Percentiles rank a stretch among this genome's conserved stretches.
These are phyloP conservation scores for Sipha flava DNA, from an alignment of 1,140 invertebrate species.

Conservation along the genomic window DNA sequence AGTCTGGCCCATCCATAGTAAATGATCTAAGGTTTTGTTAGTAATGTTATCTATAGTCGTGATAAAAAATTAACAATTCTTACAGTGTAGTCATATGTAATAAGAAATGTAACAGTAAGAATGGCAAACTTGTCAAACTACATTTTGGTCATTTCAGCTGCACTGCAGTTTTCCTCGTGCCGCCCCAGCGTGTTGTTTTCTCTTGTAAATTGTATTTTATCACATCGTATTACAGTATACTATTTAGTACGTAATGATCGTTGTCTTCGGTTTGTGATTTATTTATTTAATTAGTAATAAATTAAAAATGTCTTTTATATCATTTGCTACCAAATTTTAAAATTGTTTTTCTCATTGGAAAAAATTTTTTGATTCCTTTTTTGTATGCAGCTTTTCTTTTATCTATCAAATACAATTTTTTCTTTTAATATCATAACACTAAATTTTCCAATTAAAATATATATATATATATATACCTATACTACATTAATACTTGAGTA, in stretches of 20 bases:
- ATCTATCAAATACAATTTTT: neutral
- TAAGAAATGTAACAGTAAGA: no score
- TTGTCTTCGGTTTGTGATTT: neutral
- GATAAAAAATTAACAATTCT: no score
- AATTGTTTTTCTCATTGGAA: neutral
- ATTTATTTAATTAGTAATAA: neutral
- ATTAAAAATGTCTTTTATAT: neutral
- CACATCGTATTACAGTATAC: neutral
- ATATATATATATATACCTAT: no score
- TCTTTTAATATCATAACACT: neutral
- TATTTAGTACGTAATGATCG: neutral
- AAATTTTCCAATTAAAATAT: neutral
- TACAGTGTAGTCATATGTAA: no score
- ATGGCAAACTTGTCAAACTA: neutral
- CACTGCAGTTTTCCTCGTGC: constrained; percentile 18
- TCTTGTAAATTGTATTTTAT: neutral
- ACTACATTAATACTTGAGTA: no score
- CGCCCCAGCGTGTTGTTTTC: constrained; percentile 6
- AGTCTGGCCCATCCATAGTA: no score
- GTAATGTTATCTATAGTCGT: no score
- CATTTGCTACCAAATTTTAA: neutral
- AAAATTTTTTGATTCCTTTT: neutral
- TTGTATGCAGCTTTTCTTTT: neutral
- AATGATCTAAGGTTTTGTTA: no score
- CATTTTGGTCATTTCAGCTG: neutral